Conservation (phyloP, 2,888 invertebrate genomes). For the Diogma glabrata region DNA sequence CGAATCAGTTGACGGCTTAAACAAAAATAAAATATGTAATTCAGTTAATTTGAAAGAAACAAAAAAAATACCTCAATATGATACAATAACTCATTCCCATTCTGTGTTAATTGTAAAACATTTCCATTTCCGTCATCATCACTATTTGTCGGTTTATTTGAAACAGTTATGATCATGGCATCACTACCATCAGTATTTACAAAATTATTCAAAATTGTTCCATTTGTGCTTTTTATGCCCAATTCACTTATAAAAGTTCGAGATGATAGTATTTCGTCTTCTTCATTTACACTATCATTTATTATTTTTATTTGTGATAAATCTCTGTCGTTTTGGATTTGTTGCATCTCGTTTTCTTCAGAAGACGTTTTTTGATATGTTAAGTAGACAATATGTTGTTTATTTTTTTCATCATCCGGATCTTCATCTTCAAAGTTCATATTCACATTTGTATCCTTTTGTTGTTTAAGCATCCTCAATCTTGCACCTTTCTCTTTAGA, state of each 20-base stretch:
- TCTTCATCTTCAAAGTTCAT: too few relatives aligned
- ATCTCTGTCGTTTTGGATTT: too few relatives aligned
- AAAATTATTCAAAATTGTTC: not conserved
- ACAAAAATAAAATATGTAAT: too few relatives aligned
- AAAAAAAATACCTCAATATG: not conserved
- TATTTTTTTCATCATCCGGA: too few relatives aligned
- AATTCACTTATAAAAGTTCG: too few relatives aligned
- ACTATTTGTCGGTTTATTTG: not conserved
- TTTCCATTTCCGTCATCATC: not conserved
- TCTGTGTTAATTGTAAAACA: not conserved
- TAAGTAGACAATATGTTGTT: not conserved
- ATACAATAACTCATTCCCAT: not conserved
- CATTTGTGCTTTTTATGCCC: too few relatives aligned
- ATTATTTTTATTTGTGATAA: too few relatives aligned
- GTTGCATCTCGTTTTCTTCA: not conserved
- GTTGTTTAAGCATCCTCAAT: too few relatives aligned
- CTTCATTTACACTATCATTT: not conserved
- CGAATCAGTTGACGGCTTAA: too few relatives aligned
- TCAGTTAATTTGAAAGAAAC: too few relatives aligned
- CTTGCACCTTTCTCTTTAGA: too few relatives aligned
- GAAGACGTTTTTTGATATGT: not conserved
- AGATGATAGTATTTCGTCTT: not conserved
- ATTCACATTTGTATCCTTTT: too few relatives aligned
- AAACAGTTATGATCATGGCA: constrained; percentile 4
- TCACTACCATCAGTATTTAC: not conserved